Conservation (phyloP, 2,113 vertebrate species). For the Mesocricetus auratus region DNA sequence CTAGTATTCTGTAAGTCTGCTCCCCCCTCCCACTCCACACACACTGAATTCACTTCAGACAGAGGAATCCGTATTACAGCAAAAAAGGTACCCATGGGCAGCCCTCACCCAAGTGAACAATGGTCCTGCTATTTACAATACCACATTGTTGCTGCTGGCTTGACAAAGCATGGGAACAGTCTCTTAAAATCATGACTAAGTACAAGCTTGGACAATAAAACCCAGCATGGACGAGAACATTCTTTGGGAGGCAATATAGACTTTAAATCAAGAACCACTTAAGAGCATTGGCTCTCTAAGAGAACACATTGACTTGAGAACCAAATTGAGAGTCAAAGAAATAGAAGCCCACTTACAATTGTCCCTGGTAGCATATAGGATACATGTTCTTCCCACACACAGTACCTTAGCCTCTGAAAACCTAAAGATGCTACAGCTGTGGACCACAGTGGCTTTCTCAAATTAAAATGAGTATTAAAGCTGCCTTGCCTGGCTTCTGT, state of each 20-base stretch:
- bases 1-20: background rate
- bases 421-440: background rate
- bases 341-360: background rate
- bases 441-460: background rate
- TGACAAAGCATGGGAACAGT: background rate
- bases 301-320: background rate
- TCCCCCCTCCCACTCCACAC: background rate
- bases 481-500: background rate
- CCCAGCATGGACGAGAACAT: background rate
- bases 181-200: background rate
- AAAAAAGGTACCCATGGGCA: background rate
- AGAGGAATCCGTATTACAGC: conserved; percentile 23
- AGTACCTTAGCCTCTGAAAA: background rate
- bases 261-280: conserved; percentile 1
- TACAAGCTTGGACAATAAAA: background rate
- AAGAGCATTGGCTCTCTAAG: background rate
- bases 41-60: conserved; percentile 14
- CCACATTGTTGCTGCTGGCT: background rate
- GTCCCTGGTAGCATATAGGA: background rate
- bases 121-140: background rate
- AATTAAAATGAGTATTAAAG: conserved; percentile 29
- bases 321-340: background rate
- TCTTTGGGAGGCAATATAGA: background rate
- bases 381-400: background rate
- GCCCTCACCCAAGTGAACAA: background rate